A percentile compares a stretch with the other conserved stretches of the same genome.
Evolutionary conservation across 2,113 vertebrate species (phyloP).

Genomic region (Oryzias woworae): DNA sequence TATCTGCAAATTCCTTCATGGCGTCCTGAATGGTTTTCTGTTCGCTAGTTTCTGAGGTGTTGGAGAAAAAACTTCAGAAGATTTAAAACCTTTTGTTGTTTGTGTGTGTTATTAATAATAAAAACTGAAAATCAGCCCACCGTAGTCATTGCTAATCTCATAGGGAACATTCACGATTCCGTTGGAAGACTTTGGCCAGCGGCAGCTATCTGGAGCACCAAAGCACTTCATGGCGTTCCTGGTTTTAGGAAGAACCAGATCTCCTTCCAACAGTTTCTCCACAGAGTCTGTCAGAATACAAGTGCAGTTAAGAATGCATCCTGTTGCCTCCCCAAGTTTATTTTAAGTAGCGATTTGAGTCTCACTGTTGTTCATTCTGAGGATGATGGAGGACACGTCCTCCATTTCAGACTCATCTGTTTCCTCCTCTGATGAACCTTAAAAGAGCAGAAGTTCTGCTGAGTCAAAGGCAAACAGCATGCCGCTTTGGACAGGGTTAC

Average conservation of each 20-base stretch:
- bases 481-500: background rate
- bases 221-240: slow-evolving; percentile 54
- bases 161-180: slow-evolving; percentile 48
- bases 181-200: slow-evolving; percentile 53
- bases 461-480: background rate
- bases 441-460: slow-evolving; percentile 18
- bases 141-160: slow-evolving; percentile 20
- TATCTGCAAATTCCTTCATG: slow-evolving; percentile 24
- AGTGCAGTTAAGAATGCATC: background rate
- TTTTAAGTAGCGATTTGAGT: background rate
- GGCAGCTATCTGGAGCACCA: background rate
- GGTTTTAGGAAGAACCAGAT: slow-evolving; percentile 29
- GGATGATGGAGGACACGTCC: slow-evolving; percentile 39
- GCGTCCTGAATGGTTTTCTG: background rate
- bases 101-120: background rate
- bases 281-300: slow-evolving; percentile 25
- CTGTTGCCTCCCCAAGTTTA: too few species aligned
- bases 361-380: slow-evolving; percentile 61
- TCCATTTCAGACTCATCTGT: background rate
- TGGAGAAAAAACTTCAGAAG: background rate
- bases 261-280: slow-evolving; percentile 48
- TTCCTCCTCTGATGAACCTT: slow-evolving; percentile 16
- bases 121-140: slow-evolving; percentile 25
- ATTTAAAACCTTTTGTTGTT: background rate
- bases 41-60: slow-evolving; percentile 13